Conservation (phyloP, 2,113 vertebrate genomes). For the Hassar affinis region DNA sequence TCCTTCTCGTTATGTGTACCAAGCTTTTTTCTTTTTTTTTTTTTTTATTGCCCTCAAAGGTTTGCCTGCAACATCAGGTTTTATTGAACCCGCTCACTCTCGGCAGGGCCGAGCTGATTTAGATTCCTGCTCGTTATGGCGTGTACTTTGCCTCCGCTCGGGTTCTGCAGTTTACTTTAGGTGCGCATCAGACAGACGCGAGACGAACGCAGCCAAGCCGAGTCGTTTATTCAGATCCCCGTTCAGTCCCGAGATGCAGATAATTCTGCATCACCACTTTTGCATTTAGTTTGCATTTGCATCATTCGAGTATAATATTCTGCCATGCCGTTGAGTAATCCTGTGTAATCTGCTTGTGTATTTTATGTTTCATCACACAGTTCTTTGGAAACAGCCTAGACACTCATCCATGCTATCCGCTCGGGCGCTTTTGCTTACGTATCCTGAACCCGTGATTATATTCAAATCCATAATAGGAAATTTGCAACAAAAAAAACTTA, state of each 20-base stretch:
- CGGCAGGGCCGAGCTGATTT: slow-evolving; percentile 10
- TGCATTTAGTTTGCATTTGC: slow-evolving; percentile 39
- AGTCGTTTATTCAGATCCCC: not conserved
- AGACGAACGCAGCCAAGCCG: not conserved
- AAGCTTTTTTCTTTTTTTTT: not conserved
- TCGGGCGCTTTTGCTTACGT: not conserved
- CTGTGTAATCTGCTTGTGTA: not conserved
- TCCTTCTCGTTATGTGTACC: not conserved
- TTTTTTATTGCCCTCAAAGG: slow-evolving; percentile 26
- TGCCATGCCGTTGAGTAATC: not conserved
- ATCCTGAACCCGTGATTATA: not conserved
- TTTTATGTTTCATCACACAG: slow-evolving; percentile 2
- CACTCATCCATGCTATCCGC: not conserved
- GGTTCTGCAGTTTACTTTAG: slow-evolving; percentile 16
- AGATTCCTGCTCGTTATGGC: slow-evolving; percentile 25
- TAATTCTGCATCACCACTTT: not conserved
- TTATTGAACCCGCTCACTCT: slow-evolving; percentile 23
- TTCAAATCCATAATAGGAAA: not conserved
- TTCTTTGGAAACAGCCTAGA: not conserved
- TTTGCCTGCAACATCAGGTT: slow-evolving; percentile 32
- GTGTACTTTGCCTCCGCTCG: slow-evolving; percentile 21
- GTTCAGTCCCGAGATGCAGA: not conserved
- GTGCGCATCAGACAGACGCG: not conserved
- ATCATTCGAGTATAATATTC: not conserved
- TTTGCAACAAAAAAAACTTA: not conserved